Percentiles rank a stretch among this genome's conserved stretches.
Conservation (phyloP, 2,888 invertebrate species). For the Drosophila differens region DNA sequence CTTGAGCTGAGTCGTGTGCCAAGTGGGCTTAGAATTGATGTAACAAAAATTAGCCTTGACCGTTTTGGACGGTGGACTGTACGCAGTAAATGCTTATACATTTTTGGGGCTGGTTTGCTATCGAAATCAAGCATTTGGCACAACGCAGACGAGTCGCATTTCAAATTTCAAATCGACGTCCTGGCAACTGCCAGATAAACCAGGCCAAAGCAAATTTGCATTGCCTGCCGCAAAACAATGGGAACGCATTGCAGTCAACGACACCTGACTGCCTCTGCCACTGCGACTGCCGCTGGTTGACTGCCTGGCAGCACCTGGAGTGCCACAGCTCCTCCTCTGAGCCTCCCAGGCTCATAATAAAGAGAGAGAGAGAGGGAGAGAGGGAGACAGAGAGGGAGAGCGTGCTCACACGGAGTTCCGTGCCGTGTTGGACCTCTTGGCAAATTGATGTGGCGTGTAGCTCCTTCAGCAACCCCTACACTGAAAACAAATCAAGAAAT, state of each 20-base stretch:
- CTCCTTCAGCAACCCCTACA: constrained; percentile 7
- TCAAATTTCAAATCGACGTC: constrained; percentile 13
- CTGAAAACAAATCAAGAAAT: background rate
- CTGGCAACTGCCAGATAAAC: constrained; percentile 30
- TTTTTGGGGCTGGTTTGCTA: constrained; percentile 34
- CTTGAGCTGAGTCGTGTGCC: constrained; percentile 38
- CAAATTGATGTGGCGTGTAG: constrained; percentile 18
- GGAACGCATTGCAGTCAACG: constrained; percentile 56
- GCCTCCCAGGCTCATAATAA: constrained; percentile 5
- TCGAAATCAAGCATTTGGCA: constrained; percentile 35
- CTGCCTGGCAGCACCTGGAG: constrained; percentile 26
- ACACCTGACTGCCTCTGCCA: constrained; percentile 23
- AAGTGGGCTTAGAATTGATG: constrained; percentile 73
- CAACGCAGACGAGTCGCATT: background rate
- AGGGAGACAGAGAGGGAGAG: background rate
- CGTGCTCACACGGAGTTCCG: constrained; percentile 30
- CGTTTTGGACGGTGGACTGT: constrained; percentile 28
- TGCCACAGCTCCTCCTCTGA: background rate
- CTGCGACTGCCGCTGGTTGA: background rate
- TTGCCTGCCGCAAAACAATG: constrained; percentile 25
- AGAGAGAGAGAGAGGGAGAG: background rate
- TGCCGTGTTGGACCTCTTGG: constrained; percentile 33
- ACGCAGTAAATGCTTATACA: constrained; percentile 1
- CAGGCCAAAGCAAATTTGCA: constrained; percentile 36
- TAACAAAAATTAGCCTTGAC: constrained; percentile 51